Evolutionary conservation across 2,797 vertebrate genomes (phyloP).

Genomic region (Toxotes lorentzi): DNA sequence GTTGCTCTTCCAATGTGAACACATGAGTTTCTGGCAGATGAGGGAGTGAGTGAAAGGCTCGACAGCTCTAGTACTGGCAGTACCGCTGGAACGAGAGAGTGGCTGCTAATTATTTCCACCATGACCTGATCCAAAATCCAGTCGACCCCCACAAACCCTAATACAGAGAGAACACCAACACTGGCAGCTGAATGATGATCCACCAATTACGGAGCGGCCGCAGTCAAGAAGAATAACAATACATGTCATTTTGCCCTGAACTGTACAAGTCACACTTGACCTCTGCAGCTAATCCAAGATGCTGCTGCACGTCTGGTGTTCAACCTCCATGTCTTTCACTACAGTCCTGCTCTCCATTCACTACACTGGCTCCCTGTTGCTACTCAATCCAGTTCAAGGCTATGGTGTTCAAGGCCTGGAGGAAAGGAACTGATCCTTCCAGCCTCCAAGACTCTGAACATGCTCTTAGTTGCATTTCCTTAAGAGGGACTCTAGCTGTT

Average conservation of each 20-base stretch:
- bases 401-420: background rate
- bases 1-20: background rate
- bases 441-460: too few relatives aligned
- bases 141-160: conserved; percentile 6
- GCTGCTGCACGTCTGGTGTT: conserved; percentile 5
- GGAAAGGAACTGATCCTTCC: background rate
- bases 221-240: conserved; percentile 6
- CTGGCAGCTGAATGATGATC: conserved; percentile 23
- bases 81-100: background rate
- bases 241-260: background rate
- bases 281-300: background rate
- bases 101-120: conserved; percentile 4
- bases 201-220: conserved; percentile 2
- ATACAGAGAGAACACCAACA: conserved; percentile 3
- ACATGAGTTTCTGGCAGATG: background rate
- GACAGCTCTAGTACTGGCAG: background rate
- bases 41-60: background rate
- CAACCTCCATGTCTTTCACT: background rate
- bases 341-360: background rate
- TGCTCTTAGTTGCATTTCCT: too few relatives aligned
- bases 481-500: too few relatives aligned
- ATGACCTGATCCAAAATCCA: background rate
- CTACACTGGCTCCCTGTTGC: background rate
- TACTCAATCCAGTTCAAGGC: background rate
- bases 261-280: conserved; percentile 7